phyloP scores from a whole-genome alignment of 1,140 invertebrate species.

The Papilio polytes region DNA sequence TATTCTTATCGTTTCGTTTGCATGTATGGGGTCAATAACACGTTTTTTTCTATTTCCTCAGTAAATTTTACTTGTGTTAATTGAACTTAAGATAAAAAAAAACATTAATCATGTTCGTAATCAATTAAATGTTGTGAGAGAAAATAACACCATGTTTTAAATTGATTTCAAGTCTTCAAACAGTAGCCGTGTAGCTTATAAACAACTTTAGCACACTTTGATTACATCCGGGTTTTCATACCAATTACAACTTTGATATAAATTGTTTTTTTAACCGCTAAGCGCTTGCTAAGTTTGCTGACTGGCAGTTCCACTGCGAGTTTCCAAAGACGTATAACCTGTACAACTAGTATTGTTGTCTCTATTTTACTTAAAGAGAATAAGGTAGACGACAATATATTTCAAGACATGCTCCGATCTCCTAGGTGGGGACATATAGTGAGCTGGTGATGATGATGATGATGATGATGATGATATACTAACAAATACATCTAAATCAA shows the following conservation, averaged over 20 bases:
- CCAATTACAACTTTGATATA: conserved; percentile 8
- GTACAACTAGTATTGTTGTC: not conserved
- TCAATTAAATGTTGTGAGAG: conserved; percentile 19
- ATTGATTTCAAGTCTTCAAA: conserved; percentile 18
- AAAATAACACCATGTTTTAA: conserved; percentile 15
- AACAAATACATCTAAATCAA: too few relatives aligned
- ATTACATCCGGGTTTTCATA: conserved; percentile 8
- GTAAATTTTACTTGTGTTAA: not conserved
- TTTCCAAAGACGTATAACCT: not conserved
- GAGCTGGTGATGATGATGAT: too few relatives aligned
- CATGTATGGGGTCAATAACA: not conserved
- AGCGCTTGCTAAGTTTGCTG: not conserved
- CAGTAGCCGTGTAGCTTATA: conserved; percentile 21
- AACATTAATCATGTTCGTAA: not conserved
- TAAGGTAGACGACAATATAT: not conserved
- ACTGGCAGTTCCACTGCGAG: not conserved
- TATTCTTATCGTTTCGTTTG: not conserved
- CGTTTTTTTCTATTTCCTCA: not conserved
- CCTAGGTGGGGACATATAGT: too few relatives aligned
- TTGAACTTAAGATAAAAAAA: not conserved
- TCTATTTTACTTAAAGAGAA: not conserved
- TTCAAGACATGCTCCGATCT: too few relatives aligned
- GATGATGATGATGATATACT: too few relatives aligned
- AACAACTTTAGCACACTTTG: conserved; percentile 25
- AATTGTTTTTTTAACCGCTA: not conserved